These are phyloP conservation scores for Sesamia nonagrioides DNA, from an alignment of 1,140 invertebrate genomes.

Conservation along the genomic window DNA sequence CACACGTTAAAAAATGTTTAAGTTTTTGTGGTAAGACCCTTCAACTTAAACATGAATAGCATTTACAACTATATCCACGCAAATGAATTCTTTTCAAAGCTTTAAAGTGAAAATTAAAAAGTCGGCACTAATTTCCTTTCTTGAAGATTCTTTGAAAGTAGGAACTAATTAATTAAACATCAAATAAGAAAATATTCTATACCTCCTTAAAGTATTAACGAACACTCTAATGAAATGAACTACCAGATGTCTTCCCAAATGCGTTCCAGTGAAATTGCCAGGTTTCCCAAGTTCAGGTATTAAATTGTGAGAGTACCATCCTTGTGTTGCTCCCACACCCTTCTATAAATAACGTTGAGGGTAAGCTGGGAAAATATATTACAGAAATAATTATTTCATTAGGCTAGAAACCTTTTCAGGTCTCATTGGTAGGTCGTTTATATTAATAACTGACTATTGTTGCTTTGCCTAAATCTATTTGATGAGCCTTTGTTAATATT, in stretches of 20 bases:
- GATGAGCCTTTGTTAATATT: not conserved
- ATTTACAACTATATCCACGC: constrained; percentile 15
- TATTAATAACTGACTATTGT: not conserved
- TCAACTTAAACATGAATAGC: constrained; percentile 18
- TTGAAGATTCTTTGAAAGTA: constrained; percentile 3
- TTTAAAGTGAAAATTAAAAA: constrained; percentile 6
- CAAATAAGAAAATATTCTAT: not conserved
- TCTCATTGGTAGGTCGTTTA: not conserved
- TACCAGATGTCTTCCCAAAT: constrained; percentile 8
- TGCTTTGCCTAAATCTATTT: not conserved
- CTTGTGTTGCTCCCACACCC: constrained; percentile 23
- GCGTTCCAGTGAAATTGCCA: constrained; percentile 15
- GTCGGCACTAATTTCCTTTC: not conserved
- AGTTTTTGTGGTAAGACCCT: not conserved
- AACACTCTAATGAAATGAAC: constrained; percentile 16
- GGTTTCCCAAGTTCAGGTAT: constrained; percentile 35
- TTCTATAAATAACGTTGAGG: constrained; percentile 32
- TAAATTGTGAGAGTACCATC: constrained; percentile 15
- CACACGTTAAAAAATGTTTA: too few species aligned
- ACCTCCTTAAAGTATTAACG: constrained; percentile 5
- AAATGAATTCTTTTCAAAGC: constrained; percentile 7
- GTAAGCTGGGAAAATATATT: constrained; percentile 16
- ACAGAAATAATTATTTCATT: not conserved
- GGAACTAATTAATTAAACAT: constrained; percentile 1
- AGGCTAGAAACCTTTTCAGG: not conserved